These are phyloP conservation scores for Meandrusa payeni DNA, from an alignment of 2,888 invertebrate species.

Conservation along the genomic window DNA sequence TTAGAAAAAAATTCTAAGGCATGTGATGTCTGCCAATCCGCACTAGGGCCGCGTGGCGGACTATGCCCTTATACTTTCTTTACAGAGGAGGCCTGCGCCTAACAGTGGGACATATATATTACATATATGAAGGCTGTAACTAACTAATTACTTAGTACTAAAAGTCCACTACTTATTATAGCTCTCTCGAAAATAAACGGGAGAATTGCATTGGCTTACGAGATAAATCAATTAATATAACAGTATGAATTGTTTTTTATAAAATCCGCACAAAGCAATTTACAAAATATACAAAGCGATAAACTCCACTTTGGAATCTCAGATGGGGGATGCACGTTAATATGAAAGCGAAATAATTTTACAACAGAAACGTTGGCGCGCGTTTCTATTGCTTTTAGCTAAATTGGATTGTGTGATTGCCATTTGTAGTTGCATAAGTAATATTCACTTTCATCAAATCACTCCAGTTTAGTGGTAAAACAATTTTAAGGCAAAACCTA, in stretches of 20 bases:
- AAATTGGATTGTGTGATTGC: conserved; percentile 46
- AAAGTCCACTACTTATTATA: too few species aligned
- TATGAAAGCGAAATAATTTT: conserved; percentile 12
- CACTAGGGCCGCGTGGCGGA: too few species aligned
- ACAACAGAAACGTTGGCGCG: conserved; percentile 2
- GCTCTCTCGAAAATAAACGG: too few species aligned
- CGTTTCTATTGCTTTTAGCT: conserved; percentile 46
- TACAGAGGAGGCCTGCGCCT: too few species aligned
- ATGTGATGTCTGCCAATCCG: too few species aligned
- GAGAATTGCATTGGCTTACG: too few species aligned
- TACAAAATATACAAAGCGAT: neutral
- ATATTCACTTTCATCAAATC: neutral
- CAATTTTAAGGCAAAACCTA: too few species aligned
- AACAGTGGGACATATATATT: too few species aligned
- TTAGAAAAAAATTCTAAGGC: too few species aligned
- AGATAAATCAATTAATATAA: neutral
- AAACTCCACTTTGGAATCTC: neutral
- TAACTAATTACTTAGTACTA: too few species aligned
- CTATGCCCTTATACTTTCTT: too few species aligned
- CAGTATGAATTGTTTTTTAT: neutral
- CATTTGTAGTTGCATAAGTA: conserved; percentile 28
- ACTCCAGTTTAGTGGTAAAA: neutral
- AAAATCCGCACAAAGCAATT: conserved; percentile 6
- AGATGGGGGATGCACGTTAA: conserved; percentile 9
- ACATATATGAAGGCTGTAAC: too few species aligned